Base-by-base conservation (phyloP, 2,797 vertebrate genomes). In the Bufotes viridis region DNA sequence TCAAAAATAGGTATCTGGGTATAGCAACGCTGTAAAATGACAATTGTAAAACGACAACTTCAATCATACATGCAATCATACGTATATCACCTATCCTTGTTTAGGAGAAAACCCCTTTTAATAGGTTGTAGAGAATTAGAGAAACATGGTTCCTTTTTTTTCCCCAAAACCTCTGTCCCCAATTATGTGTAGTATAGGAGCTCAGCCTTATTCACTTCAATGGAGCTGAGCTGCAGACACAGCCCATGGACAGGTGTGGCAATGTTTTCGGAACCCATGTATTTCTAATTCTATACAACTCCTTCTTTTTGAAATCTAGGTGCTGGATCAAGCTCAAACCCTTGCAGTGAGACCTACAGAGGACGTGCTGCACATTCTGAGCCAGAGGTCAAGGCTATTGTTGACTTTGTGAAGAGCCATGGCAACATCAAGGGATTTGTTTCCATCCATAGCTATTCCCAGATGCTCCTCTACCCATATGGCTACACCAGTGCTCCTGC, bases 371-470 rank as follows among this genome's bases (percentile, higher is more conserved):
- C 97, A 90, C 90, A 98, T 92, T 99, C 98, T 0, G 98, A 99
- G 91, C 85, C 94, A 0, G 98, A 99, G 91, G 97, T 99, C 91
- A 96, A 95, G 91, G 93, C 98, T 92, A 97, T 99, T 0, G 97
- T 99, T 88, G 96, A 99, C 93, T 99, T 98, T 53, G 97, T 99
- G 87, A 94, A 90, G 88, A 90, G 55, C 61, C 97, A 98, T 0
- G 92, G 95, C n/a, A 97, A 97, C 87, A 90, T 99, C 92, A 98
- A 98, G 92, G 94, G 96, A 88, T 98, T 99, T 70, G 0, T 98
- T 90, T 98, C 97, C 94, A 98, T 99, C 94, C 98, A 99, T 82
- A 94, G 97, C 90, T 99, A 99, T 89, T 98, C 97, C 57, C 98
- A 99, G 93, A 96, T 99, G 92, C 96, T 99, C 49, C 89, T 99